Percentiles rank a stretch among this genome's conserved stretches.
Conservation (phyloP, 2,113 vertebrate genomes). For the Microcebus lehilahytsara region DNA sequence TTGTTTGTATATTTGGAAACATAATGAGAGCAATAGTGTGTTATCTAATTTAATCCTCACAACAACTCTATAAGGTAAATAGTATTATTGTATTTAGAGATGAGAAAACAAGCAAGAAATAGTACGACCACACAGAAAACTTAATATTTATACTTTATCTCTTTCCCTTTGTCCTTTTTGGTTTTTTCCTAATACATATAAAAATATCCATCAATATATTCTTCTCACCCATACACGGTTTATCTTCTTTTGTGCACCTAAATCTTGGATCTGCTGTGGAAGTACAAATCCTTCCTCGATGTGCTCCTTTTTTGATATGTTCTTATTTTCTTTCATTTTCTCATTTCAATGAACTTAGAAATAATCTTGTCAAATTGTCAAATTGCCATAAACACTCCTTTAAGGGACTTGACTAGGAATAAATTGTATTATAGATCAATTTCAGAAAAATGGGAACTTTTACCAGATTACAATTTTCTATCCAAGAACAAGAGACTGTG, state of each 20-base stretch:
- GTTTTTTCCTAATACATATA: background rate
- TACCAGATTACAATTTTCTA: background rate
- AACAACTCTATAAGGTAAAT: background rate
- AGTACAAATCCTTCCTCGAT: background rate
- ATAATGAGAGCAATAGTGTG: accelerated
- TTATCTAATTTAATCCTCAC: background rate
- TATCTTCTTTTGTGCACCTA: background rate
- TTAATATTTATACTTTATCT: background rate
- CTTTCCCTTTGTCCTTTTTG: background rate
- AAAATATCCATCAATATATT: background rate
- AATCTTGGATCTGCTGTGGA: background rate
- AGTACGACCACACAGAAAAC: background rate
- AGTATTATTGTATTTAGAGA: background rate
- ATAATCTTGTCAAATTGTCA: background rate
- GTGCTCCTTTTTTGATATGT: background rate
- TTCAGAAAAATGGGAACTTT: background rate
- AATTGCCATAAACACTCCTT: background rate
- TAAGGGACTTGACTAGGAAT: background rate
- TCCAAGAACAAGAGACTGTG: background rate
- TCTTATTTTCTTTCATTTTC: background rate
- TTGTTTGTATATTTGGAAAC: background rate
- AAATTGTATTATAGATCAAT: background rate
- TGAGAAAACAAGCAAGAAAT: background rate
- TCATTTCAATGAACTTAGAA: background rate
- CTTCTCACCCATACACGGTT: accelerated